Conservation (phyloP, 2,888 invertebrate species). For the Aproaerema taeniolella region DNA sequence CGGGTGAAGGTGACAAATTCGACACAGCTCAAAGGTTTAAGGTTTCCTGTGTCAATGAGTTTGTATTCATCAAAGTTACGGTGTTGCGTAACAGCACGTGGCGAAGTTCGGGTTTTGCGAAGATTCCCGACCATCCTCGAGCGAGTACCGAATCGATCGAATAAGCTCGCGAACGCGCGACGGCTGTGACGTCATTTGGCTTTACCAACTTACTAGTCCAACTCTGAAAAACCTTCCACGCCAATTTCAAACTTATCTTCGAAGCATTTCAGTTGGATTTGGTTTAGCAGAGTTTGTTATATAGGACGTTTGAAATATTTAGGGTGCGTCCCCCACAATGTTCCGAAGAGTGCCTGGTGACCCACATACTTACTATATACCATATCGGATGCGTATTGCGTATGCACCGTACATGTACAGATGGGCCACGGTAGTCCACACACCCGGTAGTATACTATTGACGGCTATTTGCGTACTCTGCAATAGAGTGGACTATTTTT, state of each 20-base stretch:
- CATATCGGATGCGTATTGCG: conserved; percentile 56
- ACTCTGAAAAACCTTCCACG: background rate
- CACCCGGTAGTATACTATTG: no score
- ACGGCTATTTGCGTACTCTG: no score
- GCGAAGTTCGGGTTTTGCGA: conserved; percentile 45
- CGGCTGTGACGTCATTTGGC: conserved; percentile 69
- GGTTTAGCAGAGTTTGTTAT: no score
- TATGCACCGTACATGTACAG: conserved; percentile 39
- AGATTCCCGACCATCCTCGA: conserved; percentile 44
- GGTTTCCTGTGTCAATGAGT: conserved; percentile 65
- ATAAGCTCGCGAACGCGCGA: conserved; percentile 54
- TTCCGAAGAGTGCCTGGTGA: no score
- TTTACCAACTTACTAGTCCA: conserved; percentile 1
- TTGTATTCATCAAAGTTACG: conserved; percentile 37
- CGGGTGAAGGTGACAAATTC: background rate
- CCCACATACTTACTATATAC: no score
- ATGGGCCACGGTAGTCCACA: conserved; percentile 4
- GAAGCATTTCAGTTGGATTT: no score
- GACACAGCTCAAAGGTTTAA: conserved; percentile 21
- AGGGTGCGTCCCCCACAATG: no score
- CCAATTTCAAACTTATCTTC: no score
- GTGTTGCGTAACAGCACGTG: conserved; percentile 71
- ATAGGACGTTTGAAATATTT: no score
- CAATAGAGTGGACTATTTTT: no score
- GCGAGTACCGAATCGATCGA: conserved; percentile 47